phyloP scores from a whole-genome alignment of 2,113 vertebrate genomes.

The Oceanites oceanicus region DNA sequence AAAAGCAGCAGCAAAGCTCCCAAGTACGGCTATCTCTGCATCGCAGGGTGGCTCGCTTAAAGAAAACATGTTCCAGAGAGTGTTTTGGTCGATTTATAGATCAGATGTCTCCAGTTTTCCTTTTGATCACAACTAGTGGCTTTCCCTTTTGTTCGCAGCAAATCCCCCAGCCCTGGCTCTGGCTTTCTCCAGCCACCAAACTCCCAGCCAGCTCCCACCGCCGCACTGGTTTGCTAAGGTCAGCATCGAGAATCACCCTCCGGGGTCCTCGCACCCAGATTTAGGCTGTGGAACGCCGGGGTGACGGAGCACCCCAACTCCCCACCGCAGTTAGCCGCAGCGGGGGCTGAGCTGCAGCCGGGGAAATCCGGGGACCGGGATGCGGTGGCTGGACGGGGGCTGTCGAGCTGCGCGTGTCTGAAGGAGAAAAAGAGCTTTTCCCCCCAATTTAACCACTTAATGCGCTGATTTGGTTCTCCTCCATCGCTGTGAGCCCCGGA shows the following conservation, averaged over 20 bases:
- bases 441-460: not conserved
- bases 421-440: not conserved
- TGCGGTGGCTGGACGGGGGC: rapidly evolving
- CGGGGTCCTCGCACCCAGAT: too few species aligned
- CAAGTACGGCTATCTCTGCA: rapidly evolving
- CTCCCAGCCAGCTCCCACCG: not conserved
- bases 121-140: not conserved
- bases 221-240: not conserved
- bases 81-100: not conserved
- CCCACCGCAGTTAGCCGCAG: not conserved
- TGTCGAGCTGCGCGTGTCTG: not conserved
- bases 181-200: too few species aligned
- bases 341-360: not conserved
- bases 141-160: not conserved
- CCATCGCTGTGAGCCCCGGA: not conserved
- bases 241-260: rapidly evolving
- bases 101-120: not conserved
- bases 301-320: not conserved
- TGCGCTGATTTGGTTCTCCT: not conserved
- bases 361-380: too few species aligned
- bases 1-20: not conserved
- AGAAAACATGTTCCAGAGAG: not conserved
- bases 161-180: not conserved
- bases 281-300: rapidly evolving
- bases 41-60: not conserved